These are phyloP conservation scores for Tylochromis polylepis DNA, from an alignment of 2,113 vertebrate genomes.

Conservation along the genomic window DNA sequence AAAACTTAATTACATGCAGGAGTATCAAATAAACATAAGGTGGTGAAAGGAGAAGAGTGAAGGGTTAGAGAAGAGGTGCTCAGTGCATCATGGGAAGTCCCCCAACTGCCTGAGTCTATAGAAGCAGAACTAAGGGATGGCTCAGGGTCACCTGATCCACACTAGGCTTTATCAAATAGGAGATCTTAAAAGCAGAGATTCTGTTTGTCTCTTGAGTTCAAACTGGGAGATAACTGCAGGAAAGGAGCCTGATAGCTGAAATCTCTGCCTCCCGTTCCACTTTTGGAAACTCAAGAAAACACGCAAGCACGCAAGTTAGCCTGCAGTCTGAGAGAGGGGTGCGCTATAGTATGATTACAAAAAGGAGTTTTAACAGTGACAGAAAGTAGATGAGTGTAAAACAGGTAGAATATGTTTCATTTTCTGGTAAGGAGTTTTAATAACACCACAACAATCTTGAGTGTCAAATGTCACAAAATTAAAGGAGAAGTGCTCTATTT, in stretches of 20 bases:
- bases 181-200: background rate
- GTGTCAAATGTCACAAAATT: fast-evolving
- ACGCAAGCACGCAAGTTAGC: background rate
- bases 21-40: background rate
- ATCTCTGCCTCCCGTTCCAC: background rate
- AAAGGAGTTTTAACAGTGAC: background rate
- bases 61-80: background rate
- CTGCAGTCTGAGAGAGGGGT: fast-evolving
- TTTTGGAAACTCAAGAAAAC: background rate
- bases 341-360: background rate
- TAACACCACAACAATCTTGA: fast-evolving
- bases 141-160: background rate
- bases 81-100: background rate
- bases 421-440: background rate
- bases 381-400: background rate
- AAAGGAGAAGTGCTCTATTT: background rate
- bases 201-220: background rate
- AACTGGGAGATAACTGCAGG: fast-evolving
- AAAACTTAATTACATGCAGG: background rate
- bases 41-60: background rate
- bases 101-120: background rate
- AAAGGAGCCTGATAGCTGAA: too few relatives aligned
- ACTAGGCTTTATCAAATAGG: fast-evolving
- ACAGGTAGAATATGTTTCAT: background rate
- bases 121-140: background rate